Evolutionary conservation across 2,888 invertebrate genomes (phyloP), one percentile per base, ranked within the genome.

Genomic region (Eustalomyia histrio): DNA sequence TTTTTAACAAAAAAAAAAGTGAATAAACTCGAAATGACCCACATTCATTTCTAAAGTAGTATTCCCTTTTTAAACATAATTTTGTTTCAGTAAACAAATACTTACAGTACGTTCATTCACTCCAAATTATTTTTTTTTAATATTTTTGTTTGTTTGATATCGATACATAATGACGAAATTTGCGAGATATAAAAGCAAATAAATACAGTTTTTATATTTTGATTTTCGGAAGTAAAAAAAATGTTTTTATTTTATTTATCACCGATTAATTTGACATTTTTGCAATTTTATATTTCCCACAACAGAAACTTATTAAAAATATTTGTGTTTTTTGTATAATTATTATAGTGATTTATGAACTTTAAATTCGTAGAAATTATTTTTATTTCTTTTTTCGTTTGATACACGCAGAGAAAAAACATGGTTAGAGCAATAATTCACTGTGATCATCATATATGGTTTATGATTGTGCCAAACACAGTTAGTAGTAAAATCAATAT

Each of bases 251-350:
- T 14, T 71, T 67, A 80, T 76, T 80, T 76, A 76, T 71, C 67
- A 58, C 72, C 63, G 68, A 61, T 63, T 68, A 76, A 72, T 72
- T 68, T 80, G 80, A 76, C 76, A 72, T 39, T 47, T 80, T 76
- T 63, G 8, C 50, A 61, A 57, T 57, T 17, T 47, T 47, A 10
- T 1, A 24, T 24, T 47, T 29, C 10, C 14, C 16, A 57, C 7
- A 68, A 53, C 75, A 61, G 43, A 55, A 33, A 24, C 53, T 21
- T 21, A 21, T 4, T 21, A 3, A 43, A 29, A 63, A 16, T 33
- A 12, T 52, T 43, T 52, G 2, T 67, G 12, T 55, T 33, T 17
- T 24, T 43, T n/a, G 21, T 16, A 29, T n/a, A 76, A 47, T 18
- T 17, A 35, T 24, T 50, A 21, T 63, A 21, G 43, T 76, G 52